These are phyloP conservation scores for Nipponacmea schrenckii DNA, from an alignment of 2,888 invertebrate genomes.

Conservation along the genomic window DNA sequence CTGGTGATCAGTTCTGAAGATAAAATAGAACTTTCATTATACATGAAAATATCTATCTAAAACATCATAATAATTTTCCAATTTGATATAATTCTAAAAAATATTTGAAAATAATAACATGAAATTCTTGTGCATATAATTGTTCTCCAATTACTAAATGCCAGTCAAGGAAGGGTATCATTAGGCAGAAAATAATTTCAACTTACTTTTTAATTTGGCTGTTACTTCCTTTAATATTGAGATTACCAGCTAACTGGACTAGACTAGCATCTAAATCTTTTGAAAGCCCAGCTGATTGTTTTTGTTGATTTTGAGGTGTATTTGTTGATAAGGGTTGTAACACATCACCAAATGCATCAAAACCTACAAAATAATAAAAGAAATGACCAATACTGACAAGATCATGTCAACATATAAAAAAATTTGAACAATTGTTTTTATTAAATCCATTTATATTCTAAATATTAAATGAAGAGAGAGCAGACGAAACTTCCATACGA, in stretches of 20 bases:
- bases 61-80: no score
- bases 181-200: no score
- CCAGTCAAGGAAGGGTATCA: no score
- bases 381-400: not conserved
- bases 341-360: conserved; percentile 81
- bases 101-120: no score
- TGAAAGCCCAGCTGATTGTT: conserved; percentile 72
- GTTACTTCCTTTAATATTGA: conserved; percentile 69
- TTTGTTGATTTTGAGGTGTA: conserved; percentile 24
- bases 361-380: conserved; percentile 69
- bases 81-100: no score
- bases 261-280: conserved; percentile 94
- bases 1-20: conserved; percentile 57
- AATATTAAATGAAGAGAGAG: no score
- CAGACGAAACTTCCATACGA: no score
- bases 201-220: conserved; percentile 61
- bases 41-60: not conserved
- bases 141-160: no score
- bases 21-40: not conserved
- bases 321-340: conserved; percentile 73
- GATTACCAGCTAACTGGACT: conserved; percentile 91
- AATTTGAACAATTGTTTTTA: no score
- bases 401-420: no score
- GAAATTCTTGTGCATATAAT: no score
- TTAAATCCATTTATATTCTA: no score